Percentiles rank a stretch among this genome's conserved stretches.
These are phyloP conservation scores for Elysia crispata DNA, from an alignment of 2,888 invertebrate genomes.

Conservation along the genomic window DNA sequence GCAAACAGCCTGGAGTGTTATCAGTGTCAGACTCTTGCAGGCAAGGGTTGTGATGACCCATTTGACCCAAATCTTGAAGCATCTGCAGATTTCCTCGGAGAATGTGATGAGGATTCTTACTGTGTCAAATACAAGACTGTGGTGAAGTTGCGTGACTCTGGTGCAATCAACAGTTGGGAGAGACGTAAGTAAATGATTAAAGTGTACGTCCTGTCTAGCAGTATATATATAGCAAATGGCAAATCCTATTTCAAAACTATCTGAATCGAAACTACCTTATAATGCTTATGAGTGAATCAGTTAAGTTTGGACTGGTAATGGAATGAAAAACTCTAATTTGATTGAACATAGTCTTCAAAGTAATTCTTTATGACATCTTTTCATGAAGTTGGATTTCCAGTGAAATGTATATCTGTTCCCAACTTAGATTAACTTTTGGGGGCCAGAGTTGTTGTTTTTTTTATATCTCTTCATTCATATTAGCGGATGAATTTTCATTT, in stretches of 20 bases:
- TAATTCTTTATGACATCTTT: too few relatives aligned
- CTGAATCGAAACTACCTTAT: too few relatives aligned
- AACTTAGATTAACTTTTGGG: too few relatives aligned
- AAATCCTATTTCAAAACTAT: too few relatives aligned
- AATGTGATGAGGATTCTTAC: slow-evolving; percentile 62
- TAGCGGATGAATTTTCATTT: not conserved
- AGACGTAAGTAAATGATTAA: slow-evolving; percentile 66
- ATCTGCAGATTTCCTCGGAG: slow-evolving; percentile 55
- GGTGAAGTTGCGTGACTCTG: slow-evolving; percentile 61
- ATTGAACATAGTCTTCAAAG: too few relatives aligned
- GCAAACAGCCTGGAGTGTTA: slow-evolving; percentile 58
- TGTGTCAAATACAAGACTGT: slow-evolving; percentile 66
- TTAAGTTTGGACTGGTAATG: too few relatives aligned
- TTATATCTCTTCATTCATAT: not conserved
- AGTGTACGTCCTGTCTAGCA: too few relatives aligned
- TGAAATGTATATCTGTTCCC: too few relatives aligned
- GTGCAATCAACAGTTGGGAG: slow-evolving; percentile 63
- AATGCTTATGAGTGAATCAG: too few relatives aligned
- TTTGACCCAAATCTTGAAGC: slow-evolving; percentile 49
- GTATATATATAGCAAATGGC: too few relatives aligned
- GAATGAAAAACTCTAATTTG: too few relatives aligned
- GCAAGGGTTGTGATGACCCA: slow-evolving; percentile 57
- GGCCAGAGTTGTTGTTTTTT: not conserved
- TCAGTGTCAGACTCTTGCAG: slow-evolving; percentile 61
- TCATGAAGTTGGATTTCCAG: too few relatives aligned